These are phyloP conservation scores for Bradypodion ventrale DNA, from an alignment of 2,797 vertebrate genomes.

Conservation along the genomic window DNA sequence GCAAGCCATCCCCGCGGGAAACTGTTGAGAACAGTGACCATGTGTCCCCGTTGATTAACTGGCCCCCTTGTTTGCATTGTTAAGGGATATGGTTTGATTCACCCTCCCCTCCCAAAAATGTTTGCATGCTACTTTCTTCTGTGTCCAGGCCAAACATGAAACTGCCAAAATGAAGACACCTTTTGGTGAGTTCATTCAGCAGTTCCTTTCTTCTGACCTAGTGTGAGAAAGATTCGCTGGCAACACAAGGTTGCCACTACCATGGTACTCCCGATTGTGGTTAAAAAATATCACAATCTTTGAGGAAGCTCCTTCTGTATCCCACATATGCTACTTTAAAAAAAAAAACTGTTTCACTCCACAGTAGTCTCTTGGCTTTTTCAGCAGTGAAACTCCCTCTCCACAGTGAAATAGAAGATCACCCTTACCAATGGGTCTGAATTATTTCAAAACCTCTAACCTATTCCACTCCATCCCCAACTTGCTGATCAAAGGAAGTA, in stretches of 20 bases:
- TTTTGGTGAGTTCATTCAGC: too few species aligned
- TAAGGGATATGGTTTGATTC: constrained; percentile 34
- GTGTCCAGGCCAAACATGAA: too few species aligned
- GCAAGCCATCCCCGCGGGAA: constrained; percentile 48
- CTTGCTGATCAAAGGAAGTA: not conserved
- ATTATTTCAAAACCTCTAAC: too few species aligned
- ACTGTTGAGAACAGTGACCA: constrained; percentile 49
- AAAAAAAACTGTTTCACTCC: not conserved
- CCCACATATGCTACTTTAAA: too few species aligned
- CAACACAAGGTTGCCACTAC: too few species aligned
- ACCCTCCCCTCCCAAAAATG: not conserved
- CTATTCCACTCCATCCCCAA: not conserved
- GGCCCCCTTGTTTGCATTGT: constrained; percentile 39
- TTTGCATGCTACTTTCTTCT: not conserved
- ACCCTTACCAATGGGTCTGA: not conserved
- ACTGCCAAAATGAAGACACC: too few species aligned
- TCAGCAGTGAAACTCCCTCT: not conserved
- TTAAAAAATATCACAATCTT: too few species aligned
- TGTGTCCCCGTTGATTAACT: constrained; percentile 57
- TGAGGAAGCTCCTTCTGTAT: too few species aligned
- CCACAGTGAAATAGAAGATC: not conserved
- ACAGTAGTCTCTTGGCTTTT: not conserved
- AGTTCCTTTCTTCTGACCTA: too few species aligned
- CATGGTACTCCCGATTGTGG: too few species aligned
- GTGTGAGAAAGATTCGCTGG: too few species aligned